Conservation (phyloP, 2,888 invertebrate species). For the Hecatera dysodea region DNA sequence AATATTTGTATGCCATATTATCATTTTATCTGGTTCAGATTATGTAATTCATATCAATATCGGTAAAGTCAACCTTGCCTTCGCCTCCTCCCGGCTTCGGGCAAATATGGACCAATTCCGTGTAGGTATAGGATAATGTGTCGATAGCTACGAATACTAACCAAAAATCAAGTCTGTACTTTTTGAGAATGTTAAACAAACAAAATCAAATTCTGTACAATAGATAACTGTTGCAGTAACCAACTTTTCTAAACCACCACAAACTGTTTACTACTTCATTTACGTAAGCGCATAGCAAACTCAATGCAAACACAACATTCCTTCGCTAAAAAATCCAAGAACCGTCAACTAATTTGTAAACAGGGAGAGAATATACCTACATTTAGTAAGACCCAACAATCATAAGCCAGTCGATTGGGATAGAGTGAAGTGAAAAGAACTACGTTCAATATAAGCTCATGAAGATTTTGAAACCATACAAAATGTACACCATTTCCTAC, state of each 20-base stretch:
- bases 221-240: background rate
- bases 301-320: constrained; percentile 58
- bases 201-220: background rate
- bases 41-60: background rate
- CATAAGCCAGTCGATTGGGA: constrained; percentile 35
- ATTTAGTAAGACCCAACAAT: background rate
- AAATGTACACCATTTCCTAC: constrained; percentile 65
- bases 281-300: constrained; percentile 34
- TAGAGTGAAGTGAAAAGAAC: constrained; percentile 26
- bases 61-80: no score
- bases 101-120: no score
- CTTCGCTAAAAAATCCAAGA: constrained; percentile 58
- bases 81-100: no score
- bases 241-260: constrained; percentile 16
- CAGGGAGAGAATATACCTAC: constrained; percentile 31
- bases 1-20: no score
- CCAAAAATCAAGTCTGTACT: no score
- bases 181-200: background rate
- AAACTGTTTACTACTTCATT: constrained; percentile 36
- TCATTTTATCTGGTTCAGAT: no score
- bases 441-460: constrained; percentile 20
- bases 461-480: constrained; percentile 43
- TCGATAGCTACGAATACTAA: no score
- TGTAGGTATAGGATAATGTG: no score
- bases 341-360: constrained; percentile 43